A percentile compares a stretch with the other conserved stretches of the same genome.
Conservation (phyloP, 1,140 invertebrate genomes). For the Lepidurus arcticus region DNA sequence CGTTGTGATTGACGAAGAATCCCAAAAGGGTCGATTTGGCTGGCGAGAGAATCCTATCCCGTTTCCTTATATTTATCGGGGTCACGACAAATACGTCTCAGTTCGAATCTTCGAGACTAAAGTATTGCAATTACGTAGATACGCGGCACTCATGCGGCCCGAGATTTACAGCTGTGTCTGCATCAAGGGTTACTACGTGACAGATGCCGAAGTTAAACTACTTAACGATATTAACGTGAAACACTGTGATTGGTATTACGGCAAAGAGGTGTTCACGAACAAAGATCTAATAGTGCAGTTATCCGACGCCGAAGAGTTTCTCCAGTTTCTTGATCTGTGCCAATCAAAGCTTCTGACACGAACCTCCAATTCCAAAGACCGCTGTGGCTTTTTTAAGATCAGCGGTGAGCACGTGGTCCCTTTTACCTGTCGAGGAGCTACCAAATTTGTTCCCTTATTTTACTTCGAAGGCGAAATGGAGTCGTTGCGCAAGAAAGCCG, state of each 20-base stretch:
- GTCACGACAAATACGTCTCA: slow-evolving; percentile 77
- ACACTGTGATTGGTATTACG: slow-evolving; percentile 86
- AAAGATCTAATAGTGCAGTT: slow-evolving; percentile 84
- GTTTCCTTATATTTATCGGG: slow-evolving; percentile 80
- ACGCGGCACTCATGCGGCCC: slow-evolving; percentile 69
- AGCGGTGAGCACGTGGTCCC: slow-evolving; percentile 91
- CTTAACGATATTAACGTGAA: slow-evolving; percentile 88
- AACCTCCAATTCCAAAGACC: slow-evolving; percentile 54
- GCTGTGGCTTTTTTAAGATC: slow-evolving; percentile 88
- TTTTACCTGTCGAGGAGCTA: slow-evolving; percentile 73
- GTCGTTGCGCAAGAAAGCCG: slow-evolving; percentile 73
- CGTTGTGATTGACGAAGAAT: slow-evolving; percentile 61
- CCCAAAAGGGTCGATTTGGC: slow-evolving; percentile 76
- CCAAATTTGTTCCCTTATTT: slow-evolving; percentile 87
- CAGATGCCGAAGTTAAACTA: slow-evolving; percentile 77
- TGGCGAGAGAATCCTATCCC: slow-evolving; percentile 59
- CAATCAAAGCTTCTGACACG: slow-evolving; percentile 67
- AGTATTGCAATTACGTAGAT: slow-evolving; percentile 47
- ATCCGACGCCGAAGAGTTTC: slow-evolving; percentile 81
- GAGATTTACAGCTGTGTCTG: slow-evolving; percentile 82
- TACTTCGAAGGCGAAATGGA: slow-evolving; percentile 90
- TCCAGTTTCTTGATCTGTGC: slow-evolving; percentile 80
- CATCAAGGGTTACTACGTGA: slow-evolving; percentile 88
- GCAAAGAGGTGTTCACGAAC: slow-evolving; percentile 76
- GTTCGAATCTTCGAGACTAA: slow-evolving; percentile 81